Base-by-base conservation (phyloP, 2,888 invertebrate genomes). In the Lasioglossum calceatum region DNA sequence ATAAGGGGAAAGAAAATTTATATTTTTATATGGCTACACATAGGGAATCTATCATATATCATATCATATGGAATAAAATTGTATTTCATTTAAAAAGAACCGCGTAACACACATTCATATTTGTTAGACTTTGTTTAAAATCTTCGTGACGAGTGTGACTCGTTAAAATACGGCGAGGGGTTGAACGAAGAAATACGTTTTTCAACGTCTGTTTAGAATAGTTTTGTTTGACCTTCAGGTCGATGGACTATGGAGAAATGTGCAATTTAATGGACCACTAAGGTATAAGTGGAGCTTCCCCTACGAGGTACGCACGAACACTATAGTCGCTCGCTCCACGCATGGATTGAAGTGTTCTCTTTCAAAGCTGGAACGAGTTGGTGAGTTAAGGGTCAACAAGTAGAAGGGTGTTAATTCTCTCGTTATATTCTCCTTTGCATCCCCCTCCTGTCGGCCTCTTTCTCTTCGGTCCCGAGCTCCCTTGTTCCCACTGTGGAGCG, bases 361-460 rank as follows among this genome's bases (percentile, higher is more conserved):
- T 76, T 75, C 42, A 67, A 61, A 32, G 74, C 27, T 73, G 61
- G 67, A 81, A 71, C 36, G 80, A 79, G 70, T 87, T 84, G 81
- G 44, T 79, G 83, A 74, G 79, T 86, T 87, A 87, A 86, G 86
- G 87, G 84, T 85, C 86, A 90, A 88, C 82, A 82, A 88, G 81
- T 85, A 87, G 86, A 79, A 79, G 86, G 82, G 82, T 86, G 84
- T 80, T 75, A 87, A 85, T 79, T 87, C 86, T 78, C 79, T 85
- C 79, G 76, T 81, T 85, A 78, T 86, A 86, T 81, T 86, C 84
- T 87, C 85, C 84, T 82, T 82, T 79, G 83, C 80, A 71, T 79
- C 77, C 81, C 76, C 77, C 64, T 81, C 71, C 71, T 54, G 23
- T 72, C 79, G 39, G 58, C 44, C 82, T 80, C 80, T 82, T 47